phyloP scores from a whole-genome alignment of 2,797 vertebrate genomes.

The Steatocranus sp. region DNA sequence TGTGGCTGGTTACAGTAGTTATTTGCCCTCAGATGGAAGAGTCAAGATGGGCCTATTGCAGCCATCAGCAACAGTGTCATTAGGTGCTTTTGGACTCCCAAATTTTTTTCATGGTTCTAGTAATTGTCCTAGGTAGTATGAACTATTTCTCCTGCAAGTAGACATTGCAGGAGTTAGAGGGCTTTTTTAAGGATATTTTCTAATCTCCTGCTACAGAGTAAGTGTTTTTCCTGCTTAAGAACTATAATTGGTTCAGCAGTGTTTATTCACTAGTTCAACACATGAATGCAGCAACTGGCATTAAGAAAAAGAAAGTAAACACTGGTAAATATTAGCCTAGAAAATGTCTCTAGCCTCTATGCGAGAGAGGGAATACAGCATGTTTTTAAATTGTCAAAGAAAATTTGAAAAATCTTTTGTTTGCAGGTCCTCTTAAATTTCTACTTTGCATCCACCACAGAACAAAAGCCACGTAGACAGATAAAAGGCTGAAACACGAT shows the following conservation, averaged over 20 bases:
- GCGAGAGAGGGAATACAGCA: neutral
- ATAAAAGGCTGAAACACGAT: neutral
- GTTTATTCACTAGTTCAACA: neutral
- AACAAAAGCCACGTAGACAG: neutral
- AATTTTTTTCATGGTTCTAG: neutral
- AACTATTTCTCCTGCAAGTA: neutral
- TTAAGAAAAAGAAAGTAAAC: neutral
- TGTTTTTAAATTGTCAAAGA: neutral
- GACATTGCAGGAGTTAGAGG: neutral
- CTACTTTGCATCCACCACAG: neutral
- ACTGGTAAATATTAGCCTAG: neutral
- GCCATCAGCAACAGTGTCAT: neutral
- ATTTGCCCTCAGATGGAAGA: neutral
- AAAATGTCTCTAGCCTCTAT: neutral
- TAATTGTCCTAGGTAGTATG: neutral
- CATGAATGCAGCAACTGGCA: neutral
- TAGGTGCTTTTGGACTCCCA: neutral
- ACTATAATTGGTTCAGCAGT: neutral
- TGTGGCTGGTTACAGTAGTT: neutral
- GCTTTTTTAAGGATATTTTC: neutral
- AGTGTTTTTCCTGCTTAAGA: neutral
- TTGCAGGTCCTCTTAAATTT: neutral
- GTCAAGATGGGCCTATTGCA: neutral
- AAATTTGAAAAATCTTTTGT: neutral
- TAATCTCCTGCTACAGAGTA: neutral